Percentiles rank a stretch among this genome's conserved stretches.
Conservation (phyloP, 2,797 vertebrate species). For the Malurus splendens region DNA sequence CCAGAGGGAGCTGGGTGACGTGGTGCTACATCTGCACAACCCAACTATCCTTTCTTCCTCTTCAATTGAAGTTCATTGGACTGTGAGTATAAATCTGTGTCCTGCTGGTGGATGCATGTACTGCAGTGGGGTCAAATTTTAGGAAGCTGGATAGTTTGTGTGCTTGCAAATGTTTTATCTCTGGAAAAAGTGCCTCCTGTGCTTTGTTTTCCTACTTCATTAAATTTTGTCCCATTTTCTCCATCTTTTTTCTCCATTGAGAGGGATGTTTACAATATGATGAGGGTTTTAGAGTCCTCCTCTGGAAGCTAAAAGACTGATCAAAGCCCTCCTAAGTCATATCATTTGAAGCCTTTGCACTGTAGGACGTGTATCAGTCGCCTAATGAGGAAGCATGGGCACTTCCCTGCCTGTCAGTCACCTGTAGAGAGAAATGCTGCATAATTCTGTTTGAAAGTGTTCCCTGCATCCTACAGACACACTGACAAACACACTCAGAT, state of each 20-base stretch:
- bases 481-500: neutral
- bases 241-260: neutral
- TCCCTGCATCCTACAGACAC: neutral
- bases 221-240: neutral
- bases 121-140: neutral
- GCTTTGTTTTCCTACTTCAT: neutral
- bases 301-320: neutral
- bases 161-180: neutral
- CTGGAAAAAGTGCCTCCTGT: neutral
- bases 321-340: neutral
- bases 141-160: neutral
- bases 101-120: neutral
- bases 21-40: conserved; percentile 94
- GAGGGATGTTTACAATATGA: neutral
- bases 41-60: conserved; percentile 96
- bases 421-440: neutral
- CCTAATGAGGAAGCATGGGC: neutral
- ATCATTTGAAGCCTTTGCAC: neutral
- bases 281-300: neutral
- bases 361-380: neutral
- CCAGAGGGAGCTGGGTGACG: conserved; percentile 90
- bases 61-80: conserved; percentile 95
- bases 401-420: neutral
- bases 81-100: conserved; percentile 75
- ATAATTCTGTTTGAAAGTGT: neutral